These are phyloP conservation scores for Clamator glandarius DNA, from an alignment of 2,797 vertebrate species.

Conservation along the genomic window DNA sequence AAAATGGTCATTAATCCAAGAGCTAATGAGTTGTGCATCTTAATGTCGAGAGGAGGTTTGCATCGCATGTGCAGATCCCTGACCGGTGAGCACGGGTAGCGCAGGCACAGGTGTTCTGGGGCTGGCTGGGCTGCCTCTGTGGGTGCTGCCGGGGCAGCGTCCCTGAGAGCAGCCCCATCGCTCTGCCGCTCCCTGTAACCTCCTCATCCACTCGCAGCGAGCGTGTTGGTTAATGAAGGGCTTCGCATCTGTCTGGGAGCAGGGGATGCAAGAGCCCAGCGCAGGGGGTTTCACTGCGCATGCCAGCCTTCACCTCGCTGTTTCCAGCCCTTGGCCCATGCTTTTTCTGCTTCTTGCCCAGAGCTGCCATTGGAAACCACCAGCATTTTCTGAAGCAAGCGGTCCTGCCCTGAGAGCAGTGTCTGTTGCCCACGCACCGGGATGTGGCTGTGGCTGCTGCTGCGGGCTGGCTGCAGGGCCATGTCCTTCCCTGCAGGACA, in stretches of 20 bases:
- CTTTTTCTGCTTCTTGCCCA: neutral
- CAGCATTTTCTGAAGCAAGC: neutral
- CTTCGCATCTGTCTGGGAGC: neutral
- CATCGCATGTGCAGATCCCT: neutral
- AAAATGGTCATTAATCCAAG: constrained; percentile 66
- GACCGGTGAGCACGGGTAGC: no score
- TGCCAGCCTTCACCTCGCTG: neutral
- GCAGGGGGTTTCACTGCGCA: neutral
- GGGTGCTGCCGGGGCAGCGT: no score
- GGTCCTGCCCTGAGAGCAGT: neutral
- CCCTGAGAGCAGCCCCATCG: neutral
- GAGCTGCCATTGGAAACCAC: neutral
- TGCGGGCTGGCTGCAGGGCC: no score
- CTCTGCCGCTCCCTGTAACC: neutral
- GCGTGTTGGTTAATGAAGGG: constrained; percentile 1
- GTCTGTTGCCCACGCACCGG: neutral
- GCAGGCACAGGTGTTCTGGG: neutral
- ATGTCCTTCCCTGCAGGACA: accelerated
- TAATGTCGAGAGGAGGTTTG: neutral
- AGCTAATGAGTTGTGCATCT: constrained; percentile 24
- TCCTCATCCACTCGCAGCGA: neutral
- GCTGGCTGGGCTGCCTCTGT: neutral
- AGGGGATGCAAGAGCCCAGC: neutral
- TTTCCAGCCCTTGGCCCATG: neutral
- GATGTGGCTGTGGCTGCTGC: neutral